A percentile compares a stretch with the other conserved stretches of the same genome.
phyloP scores from a whole-genome alignment of 2,888 invertebrate genomes.

The Timandra comae region DNA sequence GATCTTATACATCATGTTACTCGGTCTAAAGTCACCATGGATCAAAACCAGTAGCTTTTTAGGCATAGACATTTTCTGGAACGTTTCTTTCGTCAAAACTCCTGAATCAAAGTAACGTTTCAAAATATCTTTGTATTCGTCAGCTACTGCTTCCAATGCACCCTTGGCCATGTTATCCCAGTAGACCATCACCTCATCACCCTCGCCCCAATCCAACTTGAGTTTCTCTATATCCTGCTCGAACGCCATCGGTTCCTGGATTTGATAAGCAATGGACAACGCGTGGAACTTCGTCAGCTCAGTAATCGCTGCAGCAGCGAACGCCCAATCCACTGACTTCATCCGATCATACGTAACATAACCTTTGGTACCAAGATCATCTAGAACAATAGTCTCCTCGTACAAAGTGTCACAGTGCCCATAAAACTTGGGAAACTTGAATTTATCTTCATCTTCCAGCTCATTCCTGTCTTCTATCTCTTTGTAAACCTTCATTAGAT shows the following conservation, averaged over 20 bases:
- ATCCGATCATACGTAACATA: constrained; percentile 40
- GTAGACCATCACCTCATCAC: too few relatives aligned
- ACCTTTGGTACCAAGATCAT: constrained; percentile 40
- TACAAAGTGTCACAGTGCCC: constrained; percentile 20
- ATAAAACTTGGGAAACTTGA: constrained; percentile 38
- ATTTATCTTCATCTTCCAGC: constrained; percentile 30
- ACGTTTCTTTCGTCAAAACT: too few relatives aligned
- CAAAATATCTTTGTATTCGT: too few relatives aligned
- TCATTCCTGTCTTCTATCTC: constrained; percentile 31
- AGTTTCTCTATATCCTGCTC: constrained; percentile 20
- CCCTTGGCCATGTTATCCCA: too few relatives aligned
- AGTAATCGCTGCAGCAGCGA: constrained; percentile 36
- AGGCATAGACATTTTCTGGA: too few relatives aligned
- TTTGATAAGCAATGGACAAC: constrained; percentile 43
- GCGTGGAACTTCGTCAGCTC: constrained; percentile 58
- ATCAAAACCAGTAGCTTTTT: too few relatives aligned
- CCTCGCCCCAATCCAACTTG: constrained; percentile 12
- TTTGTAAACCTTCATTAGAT: constrained; percentile 31
- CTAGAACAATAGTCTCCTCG: constrained; percentile 19
- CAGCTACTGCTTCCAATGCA: too few relatives aligned
- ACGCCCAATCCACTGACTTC: constrained; percentile 43
- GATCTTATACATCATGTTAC: too few relatives aligned
- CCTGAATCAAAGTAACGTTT: too few relatives aligned
- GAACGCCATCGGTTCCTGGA: constrained; percentile 26
- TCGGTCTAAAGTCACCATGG: too few relatives aligned